Conservation (phyloP, 2,888 invertebrate genomes). For the Drosophila differens region DNA sequence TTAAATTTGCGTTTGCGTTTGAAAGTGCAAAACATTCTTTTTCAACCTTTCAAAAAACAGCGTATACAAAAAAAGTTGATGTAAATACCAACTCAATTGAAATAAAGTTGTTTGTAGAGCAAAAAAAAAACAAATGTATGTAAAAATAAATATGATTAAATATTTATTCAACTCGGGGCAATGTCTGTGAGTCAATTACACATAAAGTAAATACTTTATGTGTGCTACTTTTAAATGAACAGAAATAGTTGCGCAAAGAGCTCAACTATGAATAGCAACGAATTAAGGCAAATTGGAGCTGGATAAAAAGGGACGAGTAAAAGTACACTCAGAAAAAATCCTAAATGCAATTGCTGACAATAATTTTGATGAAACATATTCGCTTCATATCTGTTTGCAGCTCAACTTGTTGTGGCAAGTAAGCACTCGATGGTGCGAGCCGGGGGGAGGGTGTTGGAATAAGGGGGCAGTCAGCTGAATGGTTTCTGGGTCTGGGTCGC, state of each 20-base stretch:
- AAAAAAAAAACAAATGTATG: slow-evolving; percentile 22
- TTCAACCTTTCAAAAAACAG: not conserved
- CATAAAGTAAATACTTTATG: slow-evolving; percentile 15
- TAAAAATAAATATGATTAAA: slow-evolving; percentile 24
- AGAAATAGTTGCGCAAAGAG: not conserved
- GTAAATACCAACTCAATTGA: slow-evolving; percentile 30
- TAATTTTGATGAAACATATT: slow-evolving; percentile 25
- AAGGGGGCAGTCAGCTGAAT: not conserved
- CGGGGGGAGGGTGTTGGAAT: not conserved
- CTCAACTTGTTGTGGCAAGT: slow-evolving; percentile 24
- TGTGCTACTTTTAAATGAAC: not conserved
- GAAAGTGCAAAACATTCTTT: not conserved
- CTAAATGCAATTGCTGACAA: slow-evolving; percentile 16
- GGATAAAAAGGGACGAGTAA: not conserved
- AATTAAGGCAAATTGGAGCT: slow-evolving; percentile 30
- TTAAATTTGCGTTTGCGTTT: not conserved
- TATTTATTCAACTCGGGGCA: slow-evolving; percentile 32
- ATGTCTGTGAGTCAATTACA: slow-evolving; percentile 36
- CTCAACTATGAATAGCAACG: slow-evolving; percentile 12
- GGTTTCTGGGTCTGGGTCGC: not conserved
- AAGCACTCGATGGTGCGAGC: not conserved
- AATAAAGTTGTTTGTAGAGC: slow-evolving; percentile 21
- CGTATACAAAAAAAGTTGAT: not conserved
- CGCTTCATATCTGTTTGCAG: slow-evolving; percentile 24
- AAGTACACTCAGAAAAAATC: not conserved